These are phyloP conservation scores for Nyctibius bracteatus DNA, from an alignment of 2,113 vertebrate genomes.

Conservation along the genomic window DNA sequence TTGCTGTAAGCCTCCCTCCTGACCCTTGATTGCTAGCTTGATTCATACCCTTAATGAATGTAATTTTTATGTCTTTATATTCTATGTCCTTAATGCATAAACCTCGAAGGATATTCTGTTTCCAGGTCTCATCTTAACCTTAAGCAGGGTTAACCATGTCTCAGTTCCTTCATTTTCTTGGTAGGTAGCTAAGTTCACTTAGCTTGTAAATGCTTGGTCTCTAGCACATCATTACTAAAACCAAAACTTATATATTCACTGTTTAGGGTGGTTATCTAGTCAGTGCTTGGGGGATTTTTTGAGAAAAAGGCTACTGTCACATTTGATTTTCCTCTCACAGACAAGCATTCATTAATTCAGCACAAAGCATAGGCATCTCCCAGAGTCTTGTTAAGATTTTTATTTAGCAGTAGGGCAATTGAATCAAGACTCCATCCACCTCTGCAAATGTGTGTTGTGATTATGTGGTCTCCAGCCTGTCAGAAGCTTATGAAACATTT, in stretches of 20 bases:
- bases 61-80: neutral
- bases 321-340: slow-evolving; percentile 4
- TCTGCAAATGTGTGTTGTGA: slow-evolving; percentile 17
- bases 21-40: neutral
- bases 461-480: neutral
- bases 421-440: neutral
- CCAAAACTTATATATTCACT: neutral
- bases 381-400: neutral
- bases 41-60: neutral
- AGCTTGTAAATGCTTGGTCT: neutral
- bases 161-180: neutral
- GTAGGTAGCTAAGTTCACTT: neutral
- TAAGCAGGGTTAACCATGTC: neutral
- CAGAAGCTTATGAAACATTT: neutral
- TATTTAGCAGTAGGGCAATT: neutral
- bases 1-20: neutral
- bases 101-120: neutral
- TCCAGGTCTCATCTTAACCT: neutral
- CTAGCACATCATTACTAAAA: neutral
- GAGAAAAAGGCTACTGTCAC: neutral
- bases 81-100: neutral
- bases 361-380: neutral
- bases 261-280: neutral
- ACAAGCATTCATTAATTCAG: neutral
- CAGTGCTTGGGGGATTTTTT: neutral